Evolutionary conservation across 1,140 invertebrate genomes (phyloP).

Genomic region (Tetranychus cinnabarinus): DNA sequence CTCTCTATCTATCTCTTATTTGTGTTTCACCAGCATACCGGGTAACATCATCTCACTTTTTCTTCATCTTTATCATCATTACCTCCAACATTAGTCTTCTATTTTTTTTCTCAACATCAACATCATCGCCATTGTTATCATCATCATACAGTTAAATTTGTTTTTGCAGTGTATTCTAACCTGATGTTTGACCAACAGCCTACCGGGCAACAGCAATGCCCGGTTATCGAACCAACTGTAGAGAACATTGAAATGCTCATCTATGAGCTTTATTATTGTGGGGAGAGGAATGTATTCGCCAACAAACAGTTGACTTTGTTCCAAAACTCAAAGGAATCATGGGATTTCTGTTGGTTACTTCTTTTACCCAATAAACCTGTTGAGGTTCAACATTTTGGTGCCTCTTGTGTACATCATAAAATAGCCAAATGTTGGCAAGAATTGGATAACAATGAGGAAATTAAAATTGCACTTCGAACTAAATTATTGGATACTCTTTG

Average conservation of each 20-base stretch:
- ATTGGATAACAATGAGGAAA: constrained; percentile 47
- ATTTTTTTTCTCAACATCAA: too few species aligned
- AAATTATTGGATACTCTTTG: constrained; percentile 48
- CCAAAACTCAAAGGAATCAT: constrained; percentile 55
- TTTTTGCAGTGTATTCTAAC: too few species aligned
- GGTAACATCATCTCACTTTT: too few species aligned
- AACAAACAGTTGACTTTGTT: constrained; percentile 56
- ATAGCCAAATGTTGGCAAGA: constrained; percentile 61
- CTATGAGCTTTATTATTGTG: constrained; percentile 25
- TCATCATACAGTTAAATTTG: too few species aligned
- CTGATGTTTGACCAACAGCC: too few species aligned
- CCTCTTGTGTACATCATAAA: constrained; percentile 61
- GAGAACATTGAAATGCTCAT: constrained; percentile 13
- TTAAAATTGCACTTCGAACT: constrained; percentile 29
- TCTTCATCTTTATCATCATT: too few species aligned
- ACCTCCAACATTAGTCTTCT: too few species aligned
- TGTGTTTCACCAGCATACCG: too few species aligned
- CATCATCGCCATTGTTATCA: too few species aligned
- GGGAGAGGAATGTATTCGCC: constrained; percentile 34
- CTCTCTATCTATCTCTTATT: too few species aligned
- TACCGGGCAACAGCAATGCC: too few species aligned
- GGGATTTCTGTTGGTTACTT: constrained; percentile 68
- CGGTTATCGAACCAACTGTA: neutral
- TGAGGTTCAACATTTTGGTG: constrained; percentile 77
- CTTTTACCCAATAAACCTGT: constrained; percentile 43